Percentiles rank a stretch among this genome's conserved stretches.
Evolutionary conservation across 2,797 vertebrate genomes (phyloP).

Genomic region (Glyptemys insculpta): DNA sequence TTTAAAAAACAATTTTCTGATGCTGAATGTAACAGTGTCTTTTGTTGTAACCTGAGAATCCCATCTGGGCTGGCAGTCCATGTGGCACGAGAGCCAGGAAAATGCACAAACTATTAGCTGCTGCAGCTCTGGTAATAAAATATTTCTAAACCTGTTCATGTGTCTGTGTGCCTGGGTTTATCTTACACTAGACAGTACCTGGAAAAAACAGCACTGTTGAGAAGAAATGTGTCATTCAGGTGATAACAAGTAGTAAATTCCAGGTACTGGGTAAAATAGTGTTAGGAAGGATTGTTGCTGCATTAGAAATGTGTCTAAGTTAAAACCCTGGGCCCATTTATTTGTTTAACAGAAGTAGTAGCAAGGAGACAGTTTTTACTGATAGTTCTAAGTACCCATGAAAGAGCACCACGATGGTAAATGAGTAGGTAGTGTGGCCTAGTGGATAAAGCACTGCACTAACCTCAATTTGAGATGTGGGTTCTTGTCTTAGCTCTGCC

Average conservation of each 20-base stretch:
- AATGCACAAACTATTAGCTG: background rate
- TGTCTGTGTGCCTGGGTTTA: background rate
- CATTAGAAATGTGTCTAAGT: background rate
- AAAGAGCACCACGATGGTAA: background rate
- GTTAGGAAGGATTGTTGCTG: background rate
- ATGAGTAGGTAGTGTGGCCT: background rate
- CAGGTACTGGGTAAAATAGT: fast-evolving
- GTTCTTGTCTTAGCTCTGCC: too few relatives aligned
- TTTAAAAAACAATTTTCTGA: fast-evolving
- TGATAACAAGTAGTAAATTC: background rate
- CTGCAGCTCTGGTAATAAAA: background rate
- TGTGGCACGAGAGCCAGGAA: background rate
- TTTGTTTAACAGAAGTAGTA: too few relatives aligned
- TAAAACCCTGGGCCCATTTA: background rate
- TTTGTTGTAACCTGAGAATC: background rate
- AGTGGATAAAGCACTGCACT: too few relatives aligned
- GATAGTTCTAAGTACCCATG: background rate
- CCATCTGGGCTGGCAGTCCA: background rate
- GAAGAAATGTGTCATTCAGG: background rate
- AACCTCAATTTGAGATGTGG: too few relatives aligned
- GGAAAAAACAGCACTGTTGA: fast-evolving
- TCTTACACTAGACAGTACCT: background rate
- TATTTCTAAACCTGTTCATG: background rate
- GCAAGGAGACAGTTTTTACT: fast-evolving
- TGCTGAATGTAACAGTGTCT: background rate